Evolutionary conservation across 2,113 vertebrate species (phyloP).

Genomic region (Cyanoderma ruficeps): DNA sequence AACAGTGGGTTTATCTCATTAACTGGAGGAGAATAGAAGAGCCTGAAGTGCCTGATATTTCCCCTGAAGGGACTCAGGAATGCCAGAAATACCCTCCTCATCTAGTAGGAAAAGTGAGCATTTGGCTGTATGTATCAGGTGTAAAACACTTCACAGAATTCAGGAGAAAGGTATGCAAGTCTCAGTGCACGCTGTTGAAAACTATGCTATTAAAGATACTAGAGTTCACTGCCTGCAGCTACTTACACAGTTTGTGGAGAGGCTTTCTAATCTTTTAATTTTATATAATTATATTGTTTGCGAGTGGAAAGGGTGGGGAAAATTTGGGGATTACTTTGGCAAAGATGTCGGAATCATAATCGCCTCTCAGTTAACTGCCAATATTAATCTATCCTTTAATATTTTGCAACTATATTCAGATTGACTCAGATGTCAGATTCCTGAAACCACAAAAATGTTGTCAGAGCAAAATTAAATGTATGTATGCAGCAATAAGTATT

Average conservation of each 20-base stretch:
- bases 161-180: conserved; percentile 52
- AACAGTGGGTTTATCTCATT: neutral
- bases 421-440: conserved; percentile 1
- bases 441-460: conserved; percentile 36
- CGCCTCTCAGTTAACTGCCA: conserved; percentile 11
- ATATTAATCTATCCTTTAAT: conserved; percentile 43
- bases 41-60: neutral
- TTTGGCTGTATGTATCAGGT: conserved; percentile 19
- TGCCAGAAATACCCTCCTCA: conserved; percentile 57
- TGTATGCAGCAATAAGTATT: neutral
- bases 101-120: conserved; percentile 39
- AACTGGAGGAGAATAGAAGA: neutral
- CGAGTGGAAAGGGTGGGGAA: conserved; percentile 19
- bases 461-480: neutral
- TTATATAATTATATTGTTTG: conserved; percentile 68
- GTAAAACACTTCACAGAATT: conserved; percentile 53
- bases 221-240: conserved; percentile 67
- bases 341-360: conserved; percentile 37
- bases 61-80: conserved; percentile 43
- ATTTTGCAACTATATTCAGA: neutral
- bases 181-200: neutral
- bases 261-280: conserved; percentile 74
- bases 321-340: conserved; percentile 55
- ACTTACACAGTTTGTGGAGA: conserved; percentile 63
- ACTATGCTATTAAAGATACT: conserved; percentile 34